These are phyloP conservation scores for Monomorium pharaonis DNA, from an alignment of 1,140 invertebrate genomes.

Conservation along the genomic window DNA sequence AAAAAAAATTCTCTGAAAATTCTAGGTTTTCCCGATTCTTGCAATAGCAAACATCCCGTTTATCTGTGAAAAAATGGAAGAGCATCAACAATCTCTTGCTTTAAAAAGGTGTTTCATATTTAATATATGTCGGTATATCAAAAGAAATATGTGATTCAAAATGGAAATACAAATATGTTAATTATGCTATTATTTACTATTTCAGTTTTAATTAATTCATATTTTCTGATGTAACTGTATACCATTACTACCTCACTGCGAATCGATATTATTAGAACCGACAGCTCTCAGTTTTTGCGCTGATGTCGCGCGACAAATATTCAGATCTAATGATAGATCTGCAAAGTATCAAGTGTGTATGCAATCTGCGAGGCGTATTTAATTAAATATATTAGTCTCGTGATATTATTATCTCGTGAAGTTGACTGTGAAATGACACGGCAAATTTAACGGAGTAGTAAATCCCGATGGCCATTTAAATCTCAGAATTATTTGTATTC, in stretches of 20 bases:
- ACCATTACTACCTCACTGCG: not conserved
- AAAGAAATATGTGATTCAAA: not conserved
- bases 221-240: not conserved
- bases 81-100: not conserved
- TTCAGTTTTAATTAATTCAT: not conserved
- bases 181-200: constrained; percentile 8
- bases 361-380: constrained; percentile 3
- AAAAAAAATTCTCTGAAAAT: no score
- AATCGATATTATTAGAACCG: not conserved
- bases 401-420: constrained; percentile 46
- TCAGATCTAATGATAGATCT: constrained; percentile 21
- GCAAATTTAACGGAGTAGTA: constrained; percentile 32
- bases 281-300: constrained; percentile 11
- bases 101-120: not conserved
- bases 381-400: constrained; percentile 53
- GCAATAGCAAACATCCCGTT: no score
- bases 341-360: not conserved
- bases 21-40: no score
- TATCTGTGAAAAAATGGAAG: not conserved
- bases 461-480: constrained; percentile 14
- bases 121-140: not conserved
- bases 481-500: not conserved
- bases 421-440: constrained; percentile 47
- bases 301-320: not conserved
- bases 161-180: not conserved